Evolutionary conservation across 2,113 vertebrate species (phyloP), one percentile per base, ranked within the genome.

Genomic region (Mustela nigripes): DNA sequence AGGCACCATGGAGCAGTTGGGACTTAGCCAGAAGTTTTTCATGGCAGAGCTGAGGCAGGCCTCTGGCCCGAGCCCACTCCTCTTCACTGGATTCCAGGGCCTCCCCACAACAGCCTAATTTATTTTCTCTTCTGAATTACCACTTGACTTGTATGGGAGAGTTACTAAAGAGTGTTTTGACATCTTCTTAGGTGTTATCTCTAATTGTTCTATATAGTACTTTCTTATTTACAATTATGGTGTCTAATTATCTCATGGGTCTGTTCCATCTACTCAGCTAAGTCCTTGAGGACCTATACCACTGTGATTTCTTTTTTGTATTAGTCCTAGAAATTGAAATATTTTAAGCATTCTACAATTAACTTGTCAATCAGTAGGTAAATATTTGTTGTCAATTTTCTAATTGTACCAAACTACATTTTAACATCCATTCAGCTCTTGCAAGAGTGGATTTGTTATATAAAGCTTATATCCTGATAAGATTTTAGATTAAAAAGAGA

Each of bases 331-430:
- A 28, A 10, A 58, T 69, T 56, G 15, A 31, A 89, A 84, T 92
- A 82, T 89, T 81, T 97, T 93, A 95, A 90, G 24, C 33, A 87
- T 82, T 93, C 53, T 73, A 21, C 94, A 83, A 95, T 94, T 84
- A 71, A 92, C 42, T 87, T 97, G 80, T 92, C 88, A n/a, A 81
- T 53, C 76, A 89, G 1, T 73, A 58, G 53, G 65, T 92, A 94
- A 85, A 92, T 92, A 93, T 91, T 97, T 94, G 56, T 96, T 91
- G 48, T 85, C 87, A 93, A 4, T 83, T 73, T 93, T 95, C 83
- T 22, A 69, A 87, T 69, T 78, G 60, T 26, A 39, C 22, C 48
- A 79, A 14, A 36, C 71, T 91, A 74, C 42, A 76, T 93, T 95
- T 96, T 93, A 93, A 82, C 21, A 28, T 95, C 62, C 6, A 60